A percentile compares a stretch with the other conserved stretches of the same genome.
Conservation (phyloP, 2,797 vertebrate species). For the Danionella dracula region DNA sequence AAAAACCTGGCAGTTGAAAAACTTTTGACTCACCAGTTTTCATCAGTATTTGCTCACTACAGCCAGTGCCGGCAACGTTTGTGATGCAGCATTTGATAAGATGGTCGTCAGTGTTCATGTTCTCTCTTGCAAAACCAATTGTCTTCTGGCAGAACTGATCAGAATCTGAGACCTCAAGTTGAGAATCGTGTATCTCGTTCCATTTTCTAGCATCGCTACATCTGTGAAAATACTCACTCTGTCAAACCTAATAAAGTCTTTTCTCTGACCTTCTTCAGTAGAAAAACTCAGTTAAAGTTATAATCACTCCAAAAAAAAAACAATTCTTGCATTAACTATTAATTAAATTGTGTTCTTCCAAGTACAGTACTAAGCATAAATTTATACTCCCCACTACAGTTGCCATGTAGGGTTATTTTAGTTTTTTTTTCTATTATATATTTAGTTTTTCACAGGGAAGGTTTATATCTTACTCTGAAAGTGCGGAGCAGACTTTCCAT, state of each 20-base stretch:
- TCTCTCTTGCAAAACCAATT: conserved; percentile 58
- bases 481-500: conserved; percentile 54
- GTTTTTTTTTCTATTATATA: no score
- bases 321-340: no score
- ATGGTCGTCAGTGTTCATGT: conserved; percentile 27
- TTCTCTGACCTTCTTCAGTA: no score
- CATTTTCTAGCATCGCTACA: conserved; percentile 37
- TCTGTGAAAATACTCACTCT: conserved; percentile 17
- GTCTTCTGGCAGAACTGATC: conserved; percentile 66
- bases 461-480: conserved; percentile 51
- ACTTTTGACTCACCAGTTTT: conserved; percentile 20
- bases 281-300: no score
- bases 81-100: conserved; percentile 74
- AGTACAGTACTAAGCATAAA: no score
- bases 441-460: no score
- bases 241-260: no score
- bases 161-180: conserved; percentile 41
- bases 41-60: conserved; percentile 18
- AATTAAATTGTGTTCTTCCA: no score
- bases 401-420: no score
- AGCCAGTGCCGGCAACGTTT: conserved; percentile 58
- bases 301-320: no score
- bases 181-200: conserved; percentile 2
- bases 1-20: background rate
- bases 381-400: no score